phyloP scores from a whole-genome alignment of 2,797 vertebrate genomes.

The Pangasius larnaudii region DNA sequence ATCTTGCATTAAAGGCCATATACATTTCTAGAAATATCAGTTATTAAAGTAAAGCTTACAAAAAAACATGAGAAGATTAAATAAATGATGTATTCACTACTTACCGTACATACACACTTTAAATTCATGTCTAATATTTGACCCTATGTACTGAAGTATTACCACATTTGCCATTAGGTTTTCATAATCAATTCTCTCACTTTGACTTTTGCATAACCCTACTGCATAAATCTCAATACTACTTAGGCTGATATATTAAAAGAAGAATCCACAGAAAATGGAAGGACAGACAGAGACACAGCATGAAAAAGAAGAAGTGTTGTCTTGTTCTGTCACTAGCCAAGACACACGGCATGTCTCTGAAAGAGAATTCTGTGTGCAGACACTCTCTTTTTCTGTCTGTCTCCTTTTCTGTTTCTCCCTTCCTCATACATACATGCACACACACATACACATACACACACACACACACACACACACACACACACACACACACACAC shows the following conservation, averaged over 20 bases:
- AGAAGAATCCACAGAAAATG: not conserved
- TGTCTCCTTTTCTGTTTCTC: constrained; percentile 7
- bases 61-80: not conserved
- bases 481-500: not conserved
- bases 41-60: not conserved
- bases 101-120: not conserved
- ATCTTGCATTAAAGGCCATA: not conserved
- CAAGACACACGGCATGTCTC: constrained; percentile 22
- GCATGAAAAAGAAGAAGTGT: not conserved
- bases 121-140: not conserved
- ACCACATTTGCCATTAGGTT: too few species aligned
- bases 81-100: not conserved
- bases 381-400: constrained; percentile 6
- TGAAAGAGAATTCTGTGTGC: constrained; percentile 24
- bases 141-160: not conserved
- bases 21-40: not conserved
- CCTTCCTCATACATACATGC: constrained; percentile 43
- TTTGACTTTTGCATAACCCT: not conserved
- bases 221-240: not conserved
- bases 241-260: constrained; percentile 36
- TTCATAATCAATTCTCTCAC: not conserved
- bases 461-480: constrained; percentile 19
- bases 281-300: constrained; percentile 19
- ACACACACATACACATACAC: constrained; percentile 38
- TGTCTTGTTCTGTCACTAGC: constrained; percentile 31